phyloP scores from a whole-genome alignment of 1,140 invertebrate species.

The Nephila pilipes region DNA sequence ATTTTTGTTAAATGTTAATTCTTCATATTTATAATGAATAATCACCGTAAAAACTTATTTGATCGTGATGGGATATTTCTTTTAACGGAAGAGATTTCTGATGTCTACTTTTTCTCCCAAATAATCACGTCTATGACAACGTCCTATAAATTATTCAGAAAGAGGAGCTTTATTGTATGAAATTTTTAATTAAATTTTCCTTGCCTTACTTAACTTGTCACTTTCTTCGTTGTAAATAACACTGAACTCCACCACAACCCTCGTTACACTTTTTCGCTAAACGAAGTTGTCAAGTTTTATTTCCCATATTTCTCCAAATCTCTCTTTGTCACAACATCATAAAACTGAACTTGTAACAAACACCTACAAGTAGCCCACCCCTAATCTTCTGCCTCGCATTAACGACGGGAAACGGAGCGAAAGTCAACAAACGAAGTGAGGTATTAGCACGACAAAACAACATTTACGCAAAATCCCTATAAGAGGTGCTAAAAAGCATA shows the following conservation, averaged over 20 bases:
- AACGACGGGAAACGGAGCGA: not conserved
- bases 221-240: not conserved
- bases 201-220: not conserved
- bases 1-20: too few relatives aligned
- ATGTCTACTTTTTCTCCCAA: too few relatives aligned
- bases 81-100: too few relatives aligned
- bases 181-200: too few relatives aligned
- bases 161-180: too few relatives aligned
- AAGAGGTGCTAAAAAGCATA: slow-evolving; percentile 63
- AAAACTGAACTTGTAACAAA: not conserved
- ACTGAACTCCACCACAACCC: not conserved
- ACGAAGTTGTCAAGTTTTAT: not conserved
- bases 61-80: too few relatives aligned
- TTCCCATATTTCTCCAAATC: not conserved
- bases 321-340: not conserved
- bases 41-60: too few relatives aligned
- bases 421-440: slow-evolving; percentile 23
- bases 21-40: too few relatives aligned
- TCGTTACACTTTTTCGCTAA: not conserved
- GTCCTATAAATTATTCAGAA: too few relatives aligned
- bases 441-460: slow-evolving; percentile 37
- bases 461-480: slow-evolving; percentile 22
- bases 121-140: too few relatives aligned
- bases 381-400: not conserved
- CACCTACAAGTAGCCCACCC: not conserved